Percentiles rank a stretch among this genome's conserved stretches.
Conservation (phyloP, 2,797 vertebrate genomes). For the Peromyscus aztecus region DNA sequence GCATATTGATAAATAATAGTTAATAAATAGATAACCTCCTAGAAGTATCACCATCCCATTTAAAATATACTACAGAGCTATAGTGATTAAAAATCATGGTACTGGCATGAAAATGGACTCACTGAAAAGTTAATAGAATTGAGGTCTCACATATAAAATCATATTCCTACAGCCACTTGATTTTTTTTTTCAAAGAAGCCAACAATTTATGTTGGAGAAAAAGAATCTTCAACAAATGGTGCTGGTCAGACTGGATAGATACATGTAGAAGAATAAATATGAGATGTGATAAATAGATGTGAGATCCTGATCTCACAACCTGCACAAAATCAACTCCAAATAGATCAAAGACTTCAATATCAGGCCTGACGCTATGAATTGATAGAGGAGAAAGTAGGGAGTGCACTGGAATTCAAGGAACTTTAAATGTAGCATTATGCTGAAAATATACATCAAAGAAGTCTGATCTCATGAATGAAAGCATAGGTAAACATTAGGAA, state of each 20-base stretch:
- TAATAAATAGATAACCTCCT: neutral
- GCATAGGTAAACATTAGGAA: neutral
- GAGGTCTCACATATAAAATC: neutral
- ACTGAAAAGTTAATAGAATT: neutral
- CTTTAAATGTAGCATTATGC: neutral
- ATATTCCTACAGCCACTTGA: neutral
- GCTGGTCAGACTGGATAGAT: neutral
- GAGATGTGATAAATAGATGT: neutral
- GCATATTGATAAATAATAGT: neutral
- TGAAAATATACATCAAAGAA: neutral
- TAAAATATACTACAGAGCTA: neutral
- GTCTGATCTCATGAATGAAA: neutral
- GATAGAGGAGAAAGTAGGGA: neutral
- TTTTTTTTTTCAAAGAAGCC: neutral
- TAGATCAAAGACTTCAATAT: neutral
- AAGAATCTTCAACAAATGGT: neutral
- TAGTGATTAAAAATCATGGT: neutral
- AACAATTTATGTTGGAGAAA: neutral
- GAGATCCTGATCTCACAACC: neutral
- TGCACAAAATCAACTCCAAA: neutral
- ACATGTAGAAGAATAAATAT: neutral
- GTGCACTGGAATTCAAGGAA: neutral
- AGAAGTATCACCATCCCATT: too few species aligned
- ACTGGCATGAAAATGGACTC: neutral
- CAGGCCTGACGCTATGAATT: neutral